phyloP scores from a whole-genome alignment of 1,140 invertebrate genomes.

The Tenebrio molitor region DNA sequence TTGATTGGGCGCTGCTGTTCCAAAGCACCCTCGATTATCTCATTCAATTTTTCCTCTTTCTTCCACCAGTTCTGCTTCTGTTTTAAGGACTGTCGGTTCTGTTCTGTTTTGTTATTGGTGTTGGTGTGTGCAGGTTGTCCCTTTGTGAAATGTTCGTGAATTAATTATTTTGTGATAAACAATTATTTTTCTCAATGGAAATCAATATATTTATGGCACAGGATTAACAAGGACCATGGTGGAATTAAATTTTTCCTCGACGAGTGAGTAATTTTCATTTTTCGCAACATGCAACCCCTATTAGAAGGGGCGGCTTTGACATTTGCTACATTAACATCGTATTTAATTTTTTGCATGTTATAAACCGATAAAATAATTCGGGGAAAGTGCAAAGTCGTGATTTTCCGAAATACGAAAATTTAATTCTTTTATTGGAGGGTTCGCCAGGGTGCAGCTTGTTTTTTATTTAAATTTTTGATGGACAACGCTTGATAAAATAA shows the following conservation, averaged over 20 bases:
- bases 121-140: slow-evolving; percentile 13
- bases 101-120: slow-evolving; percentile 36
- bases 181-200: slow-evolving; percentile 59
- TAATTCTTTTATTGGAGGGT: too few relatives aligned
- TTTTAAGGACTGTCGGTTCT: slow-evolving; percentile 2
- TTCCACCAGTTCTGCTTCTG: too few relatives aligned
- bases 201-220: slow-evolving; percentile 47
- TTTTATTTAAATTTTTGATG: too few relatives aligned
- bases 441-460: too few relatives aligned
- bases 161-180: slow-evolving; percentile 37
- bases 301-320: slow-evolving; percentile 58
- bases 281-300: slow-evolving; percentile 49
- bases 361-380: neutral
- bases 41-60: neutral
- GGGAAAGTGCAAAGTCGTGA: neutral
- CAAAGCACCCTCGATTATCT: neutral
- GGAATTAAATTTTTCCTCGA: slow-evolving; percentile 60
- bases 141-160: slow-evolving; percentile 45
- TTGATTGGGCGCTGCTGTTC: neutral
- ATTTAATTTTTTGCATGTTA: slow-evolving; percentile 26
- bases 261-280: slow-evolving; percentile 58
- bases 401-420: too few relatives aligned
- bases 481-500: neutral
- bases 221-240: slow-evolving; percentile 57
- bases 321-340: slow-evolving; percentile 52